Conservation (phyloP, 2,888 invertebrate genomes). For the Bugula neritina region DNA sequence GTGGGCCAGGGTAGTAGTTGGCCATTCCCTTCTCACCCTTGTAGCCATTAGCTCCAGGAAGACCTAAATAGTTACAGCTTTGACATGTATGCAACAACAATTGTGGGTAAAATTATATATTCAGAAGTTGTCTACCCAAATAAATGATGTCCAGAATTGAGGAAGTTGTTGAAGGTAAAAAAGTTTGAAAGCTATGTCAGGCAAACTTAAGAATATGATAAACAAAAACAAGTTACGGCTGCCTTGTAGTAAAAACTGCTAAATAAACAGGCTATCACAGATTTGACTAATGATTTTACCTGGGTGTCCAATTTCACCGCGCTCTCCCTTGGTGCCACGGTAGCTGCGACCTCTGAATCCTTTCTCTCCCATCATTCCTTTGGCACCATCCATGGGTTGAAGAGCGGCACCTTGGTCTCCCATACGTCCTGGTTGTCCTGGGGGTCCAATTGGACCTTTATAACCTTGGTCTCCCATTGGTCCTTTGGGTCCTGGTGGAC, state of each 20-base stretch:
- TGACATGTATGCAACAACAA: no score
- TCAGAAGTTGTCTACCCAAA: no score
- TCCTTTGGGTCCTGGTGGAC: constrained; percentile 22
- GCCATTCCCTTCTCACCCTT: not conserved
- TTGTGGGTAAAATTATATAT: no score
- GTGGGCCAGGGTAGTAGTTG: constrained; percentile 24
- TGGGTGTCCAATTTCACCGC: not conserved
- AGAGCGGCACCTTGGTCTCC: not conserved
- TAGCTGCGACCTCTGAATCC: not conserved
- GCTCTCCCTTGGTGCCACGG: not conserved
- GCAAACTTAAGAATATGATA: no score
- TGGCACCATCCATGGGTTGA: not conserved
- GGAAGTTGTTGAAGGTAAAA: no score
- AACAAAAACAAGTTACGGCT: no score
- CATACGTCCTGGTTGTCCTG: not conserved
- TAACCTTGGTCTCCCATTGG: not conserved
- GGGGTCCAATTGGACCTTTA: not conserved
- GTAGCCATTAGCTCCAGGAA: not conserved
- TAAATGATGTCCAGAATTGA: no score
- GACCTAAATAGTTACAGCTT: not conserved
- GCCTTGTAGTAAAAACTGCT: no score
- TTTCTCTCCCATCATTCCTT: not conserved
- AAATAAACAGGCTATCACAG: no score
- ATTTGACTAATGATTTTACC: no score
- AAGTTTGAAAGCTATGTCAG: no score